phyloP scores from a whole-genome alignment of 1,140 invertebrate species.

The Heliconius eleuchia region DNA sequence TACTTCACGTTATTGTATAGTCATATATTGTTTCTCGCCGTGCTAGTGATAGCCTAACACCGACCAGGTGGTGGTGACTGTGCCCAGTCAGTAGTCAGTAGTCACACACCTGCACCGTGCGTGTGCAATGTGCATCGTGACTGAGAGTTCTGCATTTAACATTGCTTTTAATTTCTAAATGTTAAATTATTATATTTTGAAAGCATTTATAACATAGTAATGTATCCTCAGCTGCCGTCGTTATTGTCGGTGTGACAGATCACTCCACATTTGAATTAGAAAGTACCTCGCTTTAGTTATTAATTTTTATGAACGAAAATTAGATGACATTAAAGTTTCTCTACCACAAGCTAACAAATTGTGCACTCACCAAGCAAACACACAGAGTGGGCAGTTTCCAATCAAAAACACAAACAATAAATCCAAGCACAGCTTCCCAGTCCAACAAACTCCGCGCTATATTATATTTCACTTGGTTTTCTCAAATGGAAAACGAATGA shows the following conservation, averaged over 20 bases:
- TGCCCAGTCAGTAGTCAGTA: no score
- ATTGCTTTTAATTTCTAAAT: no score
- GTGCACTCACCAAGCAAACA: background rate
- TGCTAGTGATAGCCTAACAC: no score
- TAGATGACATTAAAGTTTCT: background rate
- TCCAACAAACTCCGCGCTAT: conserved; percentile 32
- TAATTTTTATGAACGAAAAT: background rate
- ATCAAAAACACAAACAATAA: conserved; percentile 40
- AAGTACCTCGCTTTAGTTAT: background rate
- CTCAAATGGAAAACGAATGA: conserved; percentile 68
- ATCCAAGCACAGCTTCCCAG: conserved; percentile 52
- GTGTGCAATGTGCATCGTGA: no score
- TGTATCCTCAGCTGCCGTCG: background rate
- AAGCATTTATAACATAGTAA: background rate
- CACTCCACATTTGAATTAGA: background rate
- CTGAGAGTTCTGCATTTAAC: no score
- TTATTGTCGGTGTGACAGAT: background rate
- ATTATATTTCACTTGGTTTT: conserved; percentile 74
- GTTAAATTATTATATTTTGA: background rate
- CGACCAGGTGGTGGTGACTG: no score
- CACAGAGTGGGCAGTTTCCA: background rate
- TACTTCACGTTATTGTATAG: no score
- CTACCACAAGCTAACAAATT: background rate
- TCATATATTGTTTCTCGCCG: no score
- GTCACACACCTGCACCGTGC: no score